phyloP scores from a whole-genome alignment of 2,113 vertebrate genomes.

The Ellobius talpinus region DNA sequence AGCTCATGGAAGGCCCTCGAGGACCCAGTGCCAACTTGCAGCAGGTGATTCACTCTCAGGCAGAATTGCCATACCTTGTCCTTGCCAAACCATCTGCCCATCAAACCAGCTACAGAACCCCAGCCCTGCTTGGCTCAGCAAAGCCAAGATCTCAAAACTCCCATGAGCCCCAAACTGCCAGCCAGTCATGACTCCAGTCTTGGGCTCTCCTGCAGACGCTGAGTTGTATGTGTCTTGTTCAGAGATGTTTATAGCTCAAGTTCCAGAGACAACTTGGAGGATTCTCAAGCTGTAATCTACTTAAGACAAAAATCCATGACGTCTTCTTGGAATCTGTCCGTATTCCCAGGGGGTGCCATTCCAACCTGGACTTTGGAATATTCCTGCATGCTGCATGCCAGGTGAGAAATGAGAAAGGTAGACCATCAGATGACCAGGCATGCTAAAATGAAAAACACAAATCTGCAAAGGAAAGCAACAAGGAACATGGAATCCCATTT shows the following conservation, averaged over 20 bases:
- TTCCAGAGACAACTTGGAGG: constrained; percentile 79
- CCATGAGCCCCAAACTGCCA: constrained; percentile 23
- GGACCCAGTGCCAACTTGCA: not conserved
- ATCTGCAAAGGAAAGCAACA: constrained; percentile 65
- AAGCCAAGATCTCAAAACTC: not conserved
- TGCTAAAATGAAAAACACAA: constrained; percentile 82
- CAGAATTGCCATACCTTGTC: not conserved
- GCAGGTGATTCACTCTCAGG: constrained; percentile 55
- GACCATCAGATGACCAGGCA: constrained; percentile 80
- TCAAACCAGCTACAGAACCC: not conserved
- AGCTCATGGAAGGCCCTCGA: not conserved
- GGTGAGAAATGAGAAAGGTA: constrained; percentile 84
- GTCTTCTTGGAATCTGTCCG: constrained; percentile 83
- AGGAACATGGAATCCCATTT: not conserved
- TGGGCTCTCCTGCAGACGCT: constrained; percentile 62
- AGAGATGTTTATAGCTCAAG: constrained; percentile 75
- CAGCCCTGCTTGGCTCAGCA: not conserved
- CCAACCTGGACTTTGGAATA: constrained; percentile 62
- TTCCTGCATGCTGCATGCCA: constrained; percentile 81
- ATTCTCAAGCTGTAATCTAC: constrained; percentile 71
- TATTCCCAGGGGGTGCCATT: constrained; percentile 81
- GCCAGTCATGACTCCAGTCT: constrained; percentile 66
- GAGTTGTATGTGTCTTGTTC: constrained; percentile 37
- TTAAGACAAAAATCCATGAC: constrained; percentile 82
- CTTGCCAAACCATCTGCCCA: constrained; percentile 29